Evolutionary conservation across 2,113 vertebrate species (phyloP).

Genomic region (Accipiter cooperii): DNA sequence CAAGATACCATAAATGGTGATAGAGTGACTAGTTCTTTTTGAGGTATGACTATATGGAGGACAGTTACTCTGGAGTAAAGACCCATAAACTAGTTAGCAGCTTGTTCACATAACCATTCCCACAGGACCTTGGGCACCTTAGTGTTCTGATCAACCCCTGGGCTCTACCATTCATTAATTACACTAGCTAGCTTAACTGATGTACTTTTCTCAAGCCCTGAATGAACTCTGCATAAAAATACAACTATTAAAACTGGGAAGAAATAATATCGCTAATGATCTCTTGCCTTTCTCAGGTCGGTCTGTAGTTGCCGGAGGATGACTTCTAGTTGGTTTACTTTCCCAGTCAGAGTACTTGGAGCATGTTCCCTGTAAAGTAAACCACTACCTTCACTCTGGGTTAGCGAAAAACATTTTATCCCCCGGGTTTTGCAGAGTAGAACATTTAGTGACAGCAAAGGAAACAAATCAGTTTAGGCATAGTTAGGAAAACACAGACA

Average conservation of each 20-base stretch:
- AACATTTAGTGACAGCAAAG: neutral
- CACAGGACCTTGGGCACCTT: neutral
- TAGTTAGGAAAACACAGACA: neutral
- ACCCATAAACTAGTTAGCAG: neutral
- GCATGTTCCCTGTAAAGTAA: conserved; percentile 69
- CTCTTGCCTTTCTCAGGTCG: conserved; percentile 87
- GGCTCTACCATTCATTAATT: neutral
- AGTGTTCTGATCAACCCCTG: neutral
- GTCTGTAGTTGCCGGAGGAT: conserved; percentile 93
- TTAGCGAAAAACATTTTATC: neutral
- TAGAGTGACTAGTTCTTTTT: neutral
- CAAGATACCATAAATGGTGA: neutral
- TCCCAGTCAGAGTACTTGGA: conserved; percentile 88
- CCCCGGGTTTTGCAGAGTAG: neutral
- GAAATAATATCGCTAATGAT: neutral
- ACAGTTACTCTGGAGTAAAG: neutral
- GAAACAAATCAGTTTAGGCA: neutral
- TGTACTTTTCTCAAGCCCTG: neutral
- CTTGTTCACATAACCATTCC: neutral
- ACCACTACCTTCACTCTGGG: neutral
- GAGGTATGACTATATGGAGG: neutral
- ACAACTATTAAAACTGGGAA: neutral
- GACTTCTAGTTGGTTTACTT: conserved; percentile 95
- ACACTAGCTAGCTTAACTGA: neutral
- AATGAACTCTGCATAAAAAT: neutral